Conservation (phyloP, 2,113 vertebrate genomes). For the Chloropsis hardwickii region DNA sequence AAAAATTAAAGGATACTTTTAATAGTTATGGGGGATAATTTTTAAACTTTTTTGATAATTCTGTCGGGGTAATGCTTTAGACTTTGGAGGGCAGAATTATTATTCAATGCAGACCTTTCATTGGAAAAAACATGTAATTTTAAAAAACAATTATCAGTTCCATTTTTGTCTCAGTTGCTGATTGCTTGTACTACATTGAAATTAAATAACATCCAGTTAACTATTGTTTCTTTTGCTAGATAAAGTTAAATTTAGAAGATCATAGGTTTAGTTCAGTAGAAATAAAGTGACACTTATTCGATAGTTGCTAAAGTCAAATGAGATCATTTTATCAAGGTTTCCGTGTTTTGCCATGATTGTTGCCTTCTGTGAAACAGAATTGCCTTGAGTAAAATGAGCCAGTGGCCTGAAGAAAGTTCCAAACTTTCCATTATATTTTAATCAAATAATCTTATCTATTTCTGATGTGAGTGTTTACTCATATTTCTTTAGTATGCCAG, state of each 20-base stretch:
- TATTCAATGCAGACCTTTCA: background rate
- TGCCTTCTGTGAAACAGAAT: background rate
- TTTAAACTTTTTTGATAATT: background rate
- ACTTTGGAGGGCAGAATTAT: background rate
- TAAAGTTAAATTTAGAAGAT: background rate
- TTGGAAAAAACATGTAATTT: background rate
- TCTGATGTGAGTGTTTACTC: background rate
- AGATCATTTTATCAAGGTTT: background rate
- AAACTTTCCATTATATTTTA: background rate
- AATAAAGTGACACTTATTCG: background rate
- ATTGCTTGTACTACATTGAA: background rate
- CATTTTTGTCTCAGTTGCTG: background rate
- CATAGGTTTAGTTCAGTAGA: background rate
- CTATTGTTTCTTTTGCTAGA: background rate
- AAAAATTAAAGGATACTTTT: background rate
- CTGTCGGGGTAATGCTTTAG: background rate
- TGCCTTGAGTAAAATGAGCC: background rate
- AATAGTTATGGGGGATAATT: background rate
- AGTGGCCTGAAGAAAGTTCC: background rate
- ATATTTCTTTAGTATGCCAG: background rate
- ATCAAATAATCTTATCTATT: background rate
- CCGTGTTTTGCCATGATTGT: background rate
- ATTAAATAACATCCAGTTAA: background rate
- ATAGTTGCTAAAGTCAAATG: background rate
- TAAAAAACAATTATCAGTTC: background rate